Evolutionary conservation across 1,140 invertebrate species (phyloP).

Genomic region (Scaptomyza hsui): DNA sequence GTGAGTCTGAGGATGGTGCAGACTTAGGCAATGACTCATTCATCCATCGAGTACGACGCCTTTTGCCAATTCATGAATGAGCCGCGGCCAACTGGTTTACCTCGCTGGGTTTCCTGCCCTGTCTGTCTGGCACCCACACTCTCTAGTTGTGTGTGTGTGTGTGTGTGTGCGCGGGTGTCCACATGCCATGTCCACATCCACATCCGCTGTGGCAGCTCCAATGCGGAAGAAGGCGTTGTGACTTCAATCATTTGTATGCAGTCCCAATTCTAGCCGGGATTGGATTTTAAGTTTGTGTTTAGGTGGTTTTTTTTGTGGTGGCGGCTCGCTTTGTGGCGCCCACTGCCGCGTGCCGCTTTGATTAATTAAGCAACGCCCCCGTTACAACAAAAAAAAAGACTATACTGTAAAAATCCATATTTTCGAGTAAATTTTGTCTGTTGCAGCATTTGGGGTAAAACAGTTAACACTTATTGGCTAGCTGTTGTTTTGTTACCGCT

Average conservation of each 20-base stretch:
- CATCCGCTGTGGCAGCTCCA: conserved; percentile 62
- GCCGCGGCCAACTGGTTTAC: conserved; percentile 55
- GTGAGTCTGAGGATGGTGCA: conserved; percentile 11
- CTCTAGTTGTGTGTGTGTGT: conserved; percentile 33
- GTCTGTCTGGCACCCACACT: conserved; percentile 51
- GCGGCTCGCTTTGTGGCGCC: conserved; percentile 76
- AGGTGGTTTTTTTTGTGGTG: conserved; percentile 12
- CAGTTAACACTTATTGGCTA: conserved; percentile 39
- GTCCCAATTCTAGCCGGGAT: conserved; percentile 55
- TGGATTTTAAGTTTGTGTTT: conserved; percentile 3
- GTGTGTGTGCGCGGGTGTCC: conserved; percentile 49
- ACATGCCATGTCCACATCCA: conserved; percentile 59
- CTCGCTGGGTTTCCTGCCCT: conserved; percentile 35
- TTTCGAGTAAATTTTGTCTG: conserved; percentile 4
- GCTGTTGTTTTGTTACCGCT: conserved; percentile 34
- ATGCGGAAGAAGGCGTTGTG: conserved; percentile 75
- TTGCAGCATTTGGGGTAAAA: conserved; percentile 12
- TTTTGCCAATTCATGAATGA: conserved; percentile 70
- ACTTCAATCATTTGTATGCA: conserved; percentile 61
- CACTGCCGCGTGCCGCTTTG: conserved; percentile 75
- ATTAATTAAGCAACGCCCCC: conserved; percentile 74
- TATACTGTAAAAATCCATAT: neutral
- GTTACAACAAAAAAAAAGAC: neutral
- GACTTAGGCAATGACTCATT: conserved; percentile 56
- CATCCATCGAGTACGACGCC: conserved; percentile 32